phyloP scores from a whole-genome alignment of 2,797 vertebrate species.

The Hybognathus amarus region DNA sequence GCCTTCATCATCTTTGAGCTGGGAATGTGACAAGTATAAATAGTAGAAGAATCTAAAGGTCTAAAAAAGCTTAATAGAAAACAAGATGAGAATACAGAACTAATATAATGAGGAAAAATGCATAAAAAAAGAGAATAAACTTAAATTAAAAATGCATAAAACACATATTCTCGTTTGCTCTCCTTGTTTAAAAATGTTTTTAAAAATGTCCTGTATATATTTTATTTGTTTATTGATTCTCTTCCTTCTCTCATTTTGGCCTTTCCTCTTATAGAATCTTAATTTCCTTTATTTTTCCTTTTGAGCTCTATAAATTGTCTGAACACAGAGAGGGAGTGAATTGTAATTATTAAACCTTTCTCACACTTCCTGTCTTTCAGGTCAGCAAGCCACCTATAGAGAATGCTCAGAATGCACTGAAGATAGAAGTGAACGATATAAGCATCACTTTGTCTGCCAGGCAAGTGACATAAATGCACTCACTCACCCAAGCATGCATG shows the following conservation, averaged over 20 bases:
- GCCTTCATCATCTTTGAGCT: no score
- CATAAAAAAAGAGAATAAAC: neutral
- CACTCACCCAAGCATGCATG: neutral
- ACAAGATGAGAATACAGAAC: neutral
- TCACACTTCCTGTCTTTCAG: slow-evolving; percentile 68
- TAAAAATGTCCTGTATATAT: neutral
- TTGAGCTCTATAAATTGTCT: neutral
- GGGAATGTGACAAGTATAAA: neutral
- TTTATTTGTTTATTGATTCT: no score
- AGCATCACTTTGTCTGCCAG: slow-evolving; percentile 90
- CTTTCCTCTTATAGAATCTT: neutral
- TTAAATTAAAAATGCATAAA: neutral
- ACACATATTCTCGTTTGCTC: neutral
- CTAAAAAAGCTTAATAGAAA: neutral
- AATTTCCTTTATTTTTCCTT: neutral
- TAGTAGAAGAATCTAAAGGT: neutral
- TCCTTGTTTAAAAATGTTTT: no score
- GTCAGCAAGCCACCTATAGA: slow-evolving; percentile 88
- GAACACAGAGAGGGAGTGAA: neutral
- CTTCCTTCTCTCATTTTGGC: neutral
- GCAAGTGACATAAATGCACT: slow-evolving; percentile 69
- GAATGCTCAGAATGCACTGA: slow-evolving; percentile 84
- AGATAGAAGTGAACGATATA: slow-evolving; percentile 85
- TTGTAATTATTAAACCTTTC: neutral
- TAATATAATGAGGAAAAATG: neutral